These are phyloP conservation scores for Osmerus eperlanus DNA, from an alignment of 2,113 vertebrate genomes.

Conservation along the genomic window DNA sequence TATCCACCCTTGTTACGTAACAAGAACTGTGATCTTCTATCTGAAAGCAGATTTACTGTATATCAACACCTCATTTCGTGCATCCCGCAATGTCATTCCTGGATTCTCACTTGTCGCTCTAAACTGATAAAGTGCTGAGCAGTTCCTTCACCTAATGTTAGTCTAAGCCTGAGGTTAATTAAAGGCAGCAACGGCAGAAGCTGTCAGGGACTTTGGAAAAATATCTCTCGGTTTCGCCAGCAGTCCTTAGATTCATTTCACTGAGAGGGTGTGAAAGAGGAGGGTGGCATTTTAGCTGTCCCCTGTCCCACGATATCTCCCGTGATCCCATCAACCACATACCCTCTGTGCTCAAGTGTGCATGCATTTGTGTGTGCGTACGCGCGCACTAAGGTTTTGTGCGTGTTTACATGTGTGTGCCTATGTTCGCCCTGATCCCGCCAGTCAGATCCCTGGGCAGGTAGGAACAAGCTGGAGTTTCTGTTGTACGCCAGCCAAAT, in stretches of 20 bases:
- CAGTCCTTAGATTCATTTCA: background rate
- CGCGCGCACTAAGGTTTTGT: background rate
- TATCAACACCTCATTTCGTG: no score
- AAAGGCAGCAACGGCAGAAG: background rate
- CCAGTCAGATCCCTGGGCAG: conserved; percentile 48
- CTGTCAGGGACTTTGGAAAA: background rate
- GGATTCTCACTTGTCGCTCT: no score
- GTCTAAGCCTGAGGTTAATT: background rate
- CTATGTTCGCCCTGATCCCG: conserved; percentile 29
- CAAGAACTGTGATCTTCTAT: no score
- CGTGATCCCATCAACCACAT: conserved; percentile 6
- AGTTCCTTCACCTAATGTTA: background rate
- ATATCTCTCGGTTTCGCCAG: background rate
- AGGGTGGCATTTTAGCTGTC: background rate
- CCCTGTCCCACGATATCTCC: background rate
- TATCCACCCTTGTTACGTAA: no score
- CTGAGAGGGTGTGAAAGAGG: background rate
- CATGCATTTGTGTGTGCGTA: background rate
- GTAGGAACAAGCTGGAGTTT: conserved; percentile 71
- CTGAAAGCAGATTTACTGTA: no score
- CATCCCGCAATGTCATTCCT: no score
- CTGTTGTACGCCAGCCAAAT: conserved; percentile 73
- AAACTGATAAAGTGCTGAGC: no score
- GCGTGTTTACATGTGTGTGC: conserved; percentile 11
- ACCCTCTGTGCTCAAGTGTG: conserved; percentile 6